Evolutionary conservation across 2,888 invertebrate genomes (phyloP).

Genomic region (Minunthozetes semirufus): DNA sequence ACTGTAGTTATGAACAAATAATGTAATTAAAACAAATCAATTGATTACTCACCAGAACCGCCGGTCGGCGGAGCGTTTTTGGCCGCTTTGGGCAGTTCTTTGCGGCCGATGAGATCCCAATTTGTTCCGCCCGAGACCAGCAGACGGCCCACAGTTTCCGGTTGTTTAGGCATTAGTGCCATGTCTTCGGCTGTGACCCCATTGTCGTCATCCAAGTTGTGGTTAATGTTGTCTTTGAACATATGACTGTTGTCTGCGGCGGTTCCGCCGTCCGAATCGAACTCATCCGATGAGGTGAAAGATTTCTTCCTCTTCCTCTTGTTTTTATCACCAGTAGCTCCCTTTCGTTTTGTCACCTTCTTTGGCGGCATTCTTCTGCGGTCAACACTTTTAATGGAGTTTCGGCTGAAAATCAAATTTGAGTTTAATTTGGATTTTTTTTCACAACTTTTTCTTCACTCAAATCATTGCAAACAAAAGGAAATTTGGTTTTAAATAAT

Average conservation of each 20-base stretch:
- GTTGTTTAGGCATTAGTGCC: conserved; percentile 4
- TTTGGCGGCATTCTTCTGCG: conserved; percentile 14
- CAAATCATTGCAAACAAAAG: conserved; percentile 17
- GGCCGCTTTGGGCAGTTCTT: conserved; percentile 63
- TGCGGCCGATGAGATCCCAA: conserved; percentile 79
- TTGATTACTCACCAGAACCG: neutral
- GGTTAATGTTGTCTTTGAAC: conserved; percentile 24
- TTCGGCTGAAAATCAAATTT: neutral
- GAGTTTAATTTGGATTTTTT: neutral
- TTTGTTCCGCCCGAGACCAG: conserved; percentile 78
- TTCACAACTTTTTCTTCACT: neutral
- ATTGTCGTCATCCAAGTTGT: conserved; percentile 17
- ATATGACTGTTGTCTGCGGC: neutral
- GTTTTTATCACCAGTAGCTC: neutral
- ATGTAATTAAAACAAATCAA: neutral
- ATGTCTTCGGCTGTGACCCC: neutral
- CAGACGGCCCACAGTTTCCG: conserved; percentile 56
- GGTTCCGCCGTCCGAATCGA: neutral
- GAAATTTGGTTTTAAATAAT: neutral
- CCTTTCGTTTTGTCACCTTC: neutral
- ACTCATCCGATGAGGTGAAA: neutral
- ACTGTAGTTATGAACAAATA: neutral
- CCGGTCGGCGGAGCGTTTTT: conserved; percentile 33
- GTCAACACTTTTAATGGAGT: neutral
- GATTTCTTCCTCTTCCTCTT: neutral